phyloP scores from a whole-genome alignment of 2,888 invertebrate species.

The Lochmaea crataegi region DNA sequence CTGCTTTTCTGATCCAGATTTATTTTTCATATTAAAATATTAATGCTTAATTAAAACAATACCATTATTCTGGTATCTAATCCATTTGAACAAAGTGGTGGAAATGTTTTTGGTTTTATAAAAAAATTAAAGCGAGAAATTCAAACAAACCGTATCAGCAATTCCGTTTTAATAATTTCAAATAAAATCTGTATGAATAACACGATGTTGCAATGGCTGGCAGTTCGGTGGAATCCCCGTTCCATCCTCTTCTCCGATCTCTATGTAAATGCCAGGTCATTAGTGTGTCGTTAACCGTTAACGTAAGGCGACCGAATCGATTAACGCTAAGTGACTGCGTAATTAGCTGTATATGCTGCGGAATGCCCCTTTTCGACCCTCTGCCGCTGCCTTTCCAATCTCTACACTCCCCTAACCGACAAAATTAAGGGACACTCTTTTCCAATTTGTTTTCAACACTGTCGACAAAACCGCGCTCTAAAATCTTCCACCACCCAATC shows the following conservation, averaged over 20 bases:
- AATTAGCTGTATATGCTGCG: slow-evolving; percentile 65
- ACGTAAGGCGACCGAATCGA: slow-evolving; percentile 68
- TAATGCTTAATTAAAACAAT: too few species aligned
- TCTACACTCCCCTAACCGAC: slow-evolving; percentile 49
- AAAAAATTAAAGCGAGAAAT: not conserved
- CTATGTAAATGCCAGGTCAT: slow-evolving; percentile 67
- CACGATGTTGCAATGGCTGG: slow-evolving; percentile 15
- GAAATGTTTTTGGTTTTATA: not conserved
- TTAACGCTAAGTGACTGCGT: slow-evolving; percentile 68
- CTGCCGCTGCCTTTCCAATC: slow-evolving; percentile 42
- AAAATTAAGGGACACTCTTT: slow-evolving; percentile 60
- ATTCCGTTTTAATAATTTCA: slow-evolving; percentile 38
- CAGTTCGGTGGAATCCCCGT: slow-evolving; percentile 11
- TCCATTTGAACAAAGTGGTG: not conserved
- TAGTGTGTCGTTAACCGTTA: slow-evolving; percentile 68
- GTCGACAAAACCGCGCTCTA: slow-evolving; percentile 40
- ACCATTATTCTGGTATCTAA: not conserved
- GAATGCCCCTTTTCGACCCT: slow-evolving; percentile 43
- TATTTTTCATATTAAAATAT: too few species aligned
- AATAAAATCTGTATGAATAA: slow-evolving; percentile 37
- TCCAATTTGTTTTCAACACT: slow-evolving; percentile 49
- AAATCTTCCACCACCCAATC: slow-evolving; percentile 22
- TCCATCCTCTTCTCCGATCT: slow-evolving; percentile 52
- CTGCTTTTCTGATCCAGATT: too few species aligned
- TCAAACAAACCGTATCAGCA: not conserved